A percentile compares a stretch with the other conserved stretches of the same genome.
Evolutionary conservation across 2,888 invertebrate genomes (phyloP).

Genomic region (Teleogryllus oceanicus): DNA sequence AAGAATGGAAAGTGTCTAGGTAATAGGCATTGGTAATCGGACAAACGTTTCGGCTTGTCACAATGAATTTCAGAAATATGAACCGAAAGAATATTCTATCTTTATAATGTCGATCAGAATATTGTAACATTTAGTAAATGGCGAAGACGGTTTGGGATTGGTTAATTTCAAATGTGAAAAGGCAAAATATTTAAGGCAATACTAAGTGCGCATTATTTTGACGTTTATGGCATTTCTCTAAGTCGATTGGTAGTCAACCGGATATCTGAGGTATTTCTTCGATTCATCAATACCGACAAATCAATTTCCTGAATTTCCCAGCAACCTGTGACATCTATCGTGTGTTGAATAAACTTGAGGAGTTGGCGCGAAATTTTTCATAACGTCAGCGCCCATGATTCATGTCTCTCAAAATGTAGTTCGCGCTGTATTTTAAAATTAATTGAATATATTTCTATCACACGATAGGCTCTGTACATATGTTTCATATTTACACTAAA

Average conservation of each 20-base stretch:
- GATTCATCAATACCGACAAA: conserved; percentile 4
- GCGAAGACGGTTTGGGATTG: background rate
- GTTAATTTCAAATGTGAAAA: background rate
- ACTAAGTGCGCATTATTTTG: background rate
- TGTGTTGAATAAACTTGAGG: conserved; percentile 19
- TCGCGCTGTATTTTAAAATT: conserved; percentile 27
- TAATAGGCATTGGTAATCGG: no score
- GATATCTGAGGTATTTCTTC: background rate
- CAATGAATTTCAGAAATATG: no score
- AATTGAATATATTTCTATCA: background rate
- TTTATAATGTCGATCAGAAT: background rate
- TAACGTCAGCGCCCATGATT: conserved; percentile 29
- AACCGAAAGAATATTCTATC: background rate
- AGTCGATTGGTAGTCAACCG: background rate
- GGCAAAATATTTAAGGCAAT: background rate
- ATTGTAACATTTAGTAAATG: background rate
- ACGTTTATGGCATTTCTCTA: background rate
- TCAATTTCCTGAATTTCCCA: background rate
- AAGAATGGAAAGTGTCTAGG: no score
- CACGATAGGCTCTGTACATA: no score
- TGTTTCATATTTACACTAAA: no score
- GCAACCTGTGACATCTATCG: conserved; percentile 24
- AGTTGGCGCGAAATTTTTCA: conserved; percentile 36
- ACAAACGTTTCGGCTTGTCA: no score
- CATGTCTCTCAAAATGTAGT: conserved; percentile 30